Conservation (phyloP, 2,113 vertebrate genomes). For the Oreochromis aureus region DNA sequence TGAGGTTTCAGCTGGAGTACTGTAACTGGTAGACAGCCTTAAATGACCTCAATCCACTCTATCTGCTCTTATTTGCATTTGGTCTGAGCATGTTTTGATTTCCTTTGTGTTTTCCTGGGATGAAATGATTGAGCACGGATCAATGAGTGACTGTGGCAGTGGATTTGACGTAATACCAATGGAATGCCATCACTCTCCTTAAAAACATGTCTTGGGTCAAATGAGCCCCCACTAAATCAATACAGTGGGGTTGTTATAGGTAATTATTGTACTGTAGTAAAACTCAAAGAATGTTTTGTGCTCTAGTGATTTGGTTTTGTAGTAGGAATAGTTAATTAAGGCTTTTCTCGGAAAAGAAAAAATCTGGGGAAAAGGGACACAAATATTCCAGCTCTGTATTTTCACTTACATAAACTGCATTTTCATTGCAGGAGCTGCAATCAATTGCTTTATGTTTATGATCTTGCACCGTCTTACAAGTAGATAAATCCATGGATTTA, state of each 20-base stretch:
- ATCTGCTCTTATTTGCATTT: not conserved
- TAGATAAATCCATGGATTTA: not conserved
- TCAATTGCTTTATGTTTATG: not conserved
- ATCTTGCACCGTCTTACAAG: not conserved
- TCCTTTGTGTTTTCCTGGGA: not conserved
- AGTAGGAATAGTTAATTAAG: not conserved
- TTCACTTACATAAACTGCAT: not conserved
- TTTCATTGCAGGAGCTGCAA: not conserved
- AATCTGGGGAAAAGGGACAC: not conserved
- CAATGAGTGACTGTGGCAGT: not conserved
- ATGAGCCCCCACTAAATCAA: not conserved
- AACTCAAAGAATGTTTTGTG: not conserved
- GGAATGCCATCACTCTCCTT: not conserved
- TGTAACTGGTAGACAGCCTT: not conserved
- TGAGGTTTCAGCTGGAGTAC: not conserved
- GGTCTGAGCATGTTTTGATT: slow-evolving; percentile 6
- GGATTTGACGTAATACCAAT: not conserved
- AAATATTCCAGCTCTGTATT: not conserved
- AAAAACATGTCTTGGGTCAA: slow-evolving; percentile 8
- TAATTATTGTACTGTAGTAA: not conserved
- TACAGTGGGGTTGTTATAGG: not conserved
- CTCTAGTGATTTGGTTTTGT: not conserved
- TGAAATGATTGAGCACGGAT: not conserved
- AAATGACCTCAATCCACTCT: not conserved
- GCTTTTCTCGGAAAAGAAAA: not conserved